Percentiles rank a stretch among this genome's conserved stretches.
phyloP scores from a whole-genome alignment of 2,797 vertebrate genomes.

The Mycteria americana region DNA sequence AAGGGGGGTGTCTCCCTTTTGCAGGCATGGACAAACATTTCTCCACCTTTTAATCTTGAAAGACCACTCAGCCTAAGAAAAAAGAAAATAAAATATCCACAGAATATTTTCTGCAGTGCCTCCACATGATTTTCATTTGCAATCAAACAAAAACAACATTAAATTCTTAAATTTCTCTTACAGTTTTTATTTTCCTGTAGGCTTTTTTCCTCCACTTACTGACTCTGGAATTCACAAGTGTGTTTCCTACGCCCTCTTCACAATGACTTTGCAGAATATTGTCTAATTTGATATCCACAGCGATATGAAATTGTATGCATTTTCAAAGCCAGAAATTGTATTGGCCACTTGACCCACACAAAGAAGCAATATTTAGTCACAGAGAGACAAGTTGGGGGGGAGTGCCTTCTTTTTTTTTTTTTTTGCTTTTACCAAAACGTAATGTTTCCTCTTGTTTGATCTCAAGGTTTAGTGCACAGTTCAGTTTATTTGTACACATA shows the following conservation, averaged over 20 bases:
- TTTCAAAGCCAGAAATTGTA: not conserved
- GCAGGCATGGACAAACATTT: accelerated
- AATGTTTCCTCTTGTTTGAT: not conserved
- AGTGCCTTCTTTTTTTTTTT: not conserved
- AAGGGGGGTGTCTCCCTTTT: not conserved
- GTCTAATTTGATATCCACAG: not conserved
- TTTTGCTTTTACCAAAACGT: not conserved
- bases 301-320: not conserved
- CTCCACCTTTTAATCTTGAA: not conserved
- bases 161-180: not conserved
- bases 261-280: not conserved
- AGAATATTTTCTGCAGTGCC: not conserved
- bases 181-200: not conserved
- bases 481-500: not conserved
- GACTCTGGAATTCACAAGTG: not conserved
- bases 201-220: not conserved
- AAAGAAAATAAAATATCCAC: not conserved
- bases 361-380: not conserved
- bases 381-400: not conserved
- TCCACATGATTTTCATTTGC: not conserved
- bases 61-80: not conserved
- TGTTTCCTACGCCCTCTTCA: not conserved
- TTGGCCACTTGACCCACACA: not conserved
- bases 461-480: not conserved
- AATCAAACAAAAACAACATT: not conserved